Base-by-base conservation (phyloP, 2,113 vertebrate species). In the Phalacrocorax aristotelis region DNA sequence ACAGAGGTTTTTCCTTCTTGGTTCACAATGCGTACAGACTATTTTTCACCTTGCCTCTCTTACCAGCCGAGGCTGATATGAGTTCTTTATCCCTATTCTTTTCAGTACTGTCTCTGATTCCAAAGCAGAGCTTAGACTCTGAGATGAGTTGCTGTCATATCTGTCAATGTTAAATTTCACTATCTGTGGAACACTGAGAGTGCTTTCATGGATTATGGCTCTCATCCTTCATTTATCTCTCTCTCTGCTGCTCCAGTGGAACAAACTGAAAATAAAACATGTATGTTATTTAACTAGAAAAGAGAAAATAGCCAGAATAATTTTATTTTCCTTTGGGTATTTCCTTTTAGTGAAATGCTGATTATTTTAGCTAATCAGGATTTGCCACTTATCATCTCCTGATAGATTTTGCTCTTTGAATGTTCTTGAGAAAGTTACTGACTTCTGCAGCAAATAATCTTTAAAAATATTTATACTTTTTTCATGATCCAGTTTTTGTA, bases 241-340 rank as follows among this genome's bases (percentile, higher is more conserved):
- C 65, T 78, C 74, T 64, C 48, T 79, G 57, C 13, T 61, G 65
- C 26, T 66, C 23, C 30, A 20, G 46, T 57, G 58, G 71, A 57
- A 81, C 70, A 81, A 93, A 68, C 87, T 80, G 54, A 94, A 83
- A 95, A 95, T 83, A 91, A 90, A 97, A 32, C 21, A 57, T 49
- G 18, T 29, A 14, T 54, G 36, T 83, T 94, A 76, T 82, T 96
- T 87, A 44, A 71, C 44, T 76, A 21, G 29, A 72, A 87, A 75
- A 38, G 52, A 85, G 49, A 90, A 93, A 95, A 88, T 51, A 85
- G 23, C 36, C 34, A 77, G 42, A 72, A 70, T 78, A 48, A 42
- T 61, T 74, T 93, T 38, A 14, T 75, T 90, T 77, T 60, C 51
- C 34, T 61, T 62, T 54, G 22, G 12, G 26, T 75, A 18, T 94